Percentiles rank a stretch among this genome's conserved stretches.
Conservation (phyloP, 2,113 vertebrate species). For the Galeopterus variegatus region DNA sequence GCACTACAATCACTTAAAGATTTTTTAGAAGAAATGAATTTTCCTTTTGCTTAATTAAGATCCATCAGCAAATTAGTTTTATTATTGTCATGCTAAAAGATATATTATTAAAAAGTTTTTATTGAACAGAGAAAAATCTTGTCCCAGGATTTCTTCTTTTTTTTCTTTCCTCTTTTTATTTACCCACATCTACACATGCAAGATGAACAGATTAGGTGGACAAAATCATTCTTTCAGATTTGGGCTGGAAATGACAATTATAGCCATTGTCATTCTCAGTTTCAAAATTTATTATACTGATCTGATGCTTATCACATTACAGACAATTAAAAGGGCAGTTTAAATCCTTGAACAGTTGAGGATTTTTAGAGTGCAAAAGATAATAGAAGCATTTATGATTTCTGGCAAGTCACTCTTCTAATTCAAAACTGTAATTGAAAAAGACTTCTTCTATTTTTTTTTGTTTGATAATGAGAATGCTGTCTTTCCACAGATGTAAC, state of each 20-base stretch:
- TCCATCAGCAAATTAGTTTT: background rate
- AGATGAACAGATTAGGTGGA: background rate
- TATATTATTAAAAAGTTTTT: slow-evolving; percentile 5
- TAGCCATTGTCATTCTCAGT: slow-evolving; percentile 28
- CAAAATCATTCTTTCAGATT: background rate
- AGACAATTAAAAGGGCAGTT: slow-evolving; percentile 75
- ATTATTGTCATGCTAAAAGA: background rate
- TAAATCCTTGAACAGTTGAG: slow-evolving; percentile 70
- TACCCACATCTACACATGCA: background rate
- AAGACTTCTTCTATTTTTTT: slow-evolving; percentile 33
- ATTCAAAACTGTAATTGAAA: slow-evolving; percentile 74
- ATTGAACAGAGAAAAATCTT: background rate
- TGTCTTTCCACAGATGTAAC: slow-evolving; percentile 55
- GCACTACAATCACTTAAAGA: slow-evolving; percentile 30
- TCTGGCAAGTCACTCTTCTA: slow-evolving; percentile 76
- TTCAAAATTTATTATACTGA: slow-evolving; percentile 65
- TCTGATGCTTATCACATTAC: slow-evolving; percentile 59
- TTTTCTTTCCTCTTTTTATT: background rate
- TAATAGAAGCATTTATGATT: slow-evolving; percentile 79
- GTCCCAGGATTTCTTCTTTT: background rate
- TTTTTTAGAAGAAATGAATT: slow-evolving; percentile 11
- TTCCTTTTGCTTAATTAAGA: background rate
- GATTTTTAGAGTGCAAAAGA: slow-evolving; percentile 74
- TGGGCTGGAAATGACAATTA: slow-evolving; percentile 33
- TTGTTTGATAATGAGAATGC: slow-evolving; percentile 48